phyloP scores from a whole-genome alignment of 2,113 vertebrate genomes.

The Plectropomus leopardus region DNA sequence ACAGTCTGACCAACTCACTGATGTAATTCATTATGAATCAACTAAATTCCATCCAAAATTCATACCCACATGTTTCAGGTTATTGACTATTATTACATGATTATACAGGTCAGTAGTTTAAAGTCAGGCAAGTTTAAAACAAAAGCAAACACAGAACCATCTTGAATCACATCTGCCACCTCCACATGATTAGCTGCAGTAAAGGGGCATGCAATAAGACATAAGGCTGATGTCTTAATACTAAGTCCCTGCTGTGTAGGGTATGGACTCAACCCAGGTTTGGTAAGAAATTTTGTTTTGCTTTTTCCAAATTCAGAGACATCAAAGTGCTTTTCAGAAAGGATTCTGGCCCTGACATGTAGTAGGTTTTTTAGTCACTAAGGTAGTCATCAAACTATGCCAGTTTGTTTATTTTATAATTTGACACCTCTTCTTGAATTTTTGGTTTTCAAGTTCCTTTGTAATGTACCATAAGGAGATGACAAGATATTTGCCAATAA shows the following conservation, averaged over 20 bases:
- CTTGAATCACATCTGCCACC: conserved; percentile 10
- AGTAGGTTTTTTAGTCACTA: not conserved
- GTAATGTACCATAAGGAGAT: not conserved
- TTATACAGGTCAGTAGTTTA: conserved; percentile 3
- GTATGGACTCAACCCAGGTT: not conserved
- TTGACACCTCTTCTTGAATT: too few species aligned
- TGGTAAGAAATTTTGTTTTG: not conserved
- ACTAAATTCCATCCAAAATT: conserved; percentile 32
- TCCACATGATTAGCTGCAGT: not conserved
- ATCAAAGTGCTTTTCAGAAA: not conserved
- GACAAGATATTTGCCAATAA: not conserved
- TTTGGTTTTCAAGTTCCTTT: too few species aligned
- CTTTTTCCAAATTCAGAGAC: not conserved
- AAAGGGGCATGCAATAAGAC: not conserved
- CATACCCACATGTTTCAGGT: conserved; percentile 11
- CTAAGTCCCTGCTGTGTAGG: not conserved
- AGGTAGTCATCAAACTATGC: not conserved
- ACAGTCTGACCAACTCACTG: conserved; percentile 46
- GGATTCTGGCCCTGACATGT: not conserved
- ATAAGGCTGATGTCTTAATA: conserved; percentile 3
- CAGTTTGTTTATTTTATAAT: not conserved
- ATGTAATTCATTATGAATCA: conserved; percentile 43
- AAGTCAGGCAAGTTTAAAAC: conserved; percentile 9
- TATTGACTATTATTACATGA: conserved; percentile 22
- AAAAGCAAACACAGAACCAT: not conserved